Evolutionary conservation across 2,113 vertebrate genomes (phyloP).

Genomic region (Lucifuga dentata): DNA sequence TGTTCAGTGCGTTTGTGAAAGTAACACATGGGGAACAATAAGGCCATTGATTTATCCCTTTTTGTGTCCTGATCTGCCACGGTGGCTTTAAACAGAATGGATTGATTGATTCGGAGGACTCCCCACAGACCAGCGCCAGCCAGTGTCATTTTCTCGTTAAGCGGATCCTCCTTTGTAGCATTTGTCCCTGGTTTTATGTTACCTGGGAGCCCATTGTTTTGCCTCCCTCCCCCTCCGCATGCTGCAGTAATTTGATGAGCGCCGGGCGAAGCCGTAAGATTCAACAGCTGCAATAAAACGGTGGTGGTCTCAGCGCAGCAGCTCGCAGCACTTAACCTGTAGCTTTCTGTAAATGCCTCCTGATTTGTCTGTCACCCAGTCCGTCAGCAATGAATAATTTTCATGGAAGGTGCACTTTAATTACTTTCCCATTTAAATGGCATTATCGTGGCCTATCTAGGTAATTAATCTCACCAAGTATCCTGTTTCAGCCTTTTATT

Average conservation of each 20-base stretch:
- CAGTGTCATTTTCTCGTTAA: constrained; percentile 82
- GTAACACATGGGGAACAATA: constrained; percentile 87
- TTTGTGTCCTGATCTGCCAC: constrained; percentile 81
- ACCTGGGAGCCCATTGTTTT: constrained; percentile 81
- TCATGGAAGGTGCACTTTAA: constrained; percentile 99
- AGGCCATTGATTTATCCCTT: constrained; percentile 90
- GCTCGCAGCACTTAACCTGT: constrained; percentile 92
- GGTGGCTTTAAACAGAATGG: constrained; percentile 81
- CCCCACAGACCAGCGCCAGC: constrained; percentile 80
- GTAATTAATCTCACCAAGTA: constrained; percentile 99
- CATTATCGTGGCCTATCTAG: constrained; percentile 96
- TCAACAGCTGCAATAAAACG: constrained; percentile 83
- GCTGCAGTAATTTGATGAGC: constrained; percentile 77
- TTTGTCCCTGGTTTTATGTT: constrained; percentile 87
- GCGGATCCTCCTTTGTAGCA: constrained; percentile 86
- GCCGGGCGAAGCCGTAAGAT: constrained; percentile 78
- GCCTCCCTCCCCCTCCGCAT: constrained; percentile 34
- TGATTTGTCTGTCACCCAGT: constrained; percentile 98
- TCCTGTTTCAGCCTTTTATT: constrained; percentile 99
- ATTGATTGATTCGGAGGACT: constrained; percentile 83
- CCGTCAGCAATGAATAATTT: constrained; percentile 99
- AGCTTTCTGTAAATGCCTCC: constrained; percentile 92
- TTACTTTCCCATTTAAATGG: constrained; percentile 99
- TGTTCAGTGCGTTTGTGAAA: constrained; percentile 83
- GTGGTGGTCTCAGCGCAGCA: constrained; percentile 79